Conservation (phyloP, 2,888 invertebrate species). For the Leptura quadrifasciata region DNA sequence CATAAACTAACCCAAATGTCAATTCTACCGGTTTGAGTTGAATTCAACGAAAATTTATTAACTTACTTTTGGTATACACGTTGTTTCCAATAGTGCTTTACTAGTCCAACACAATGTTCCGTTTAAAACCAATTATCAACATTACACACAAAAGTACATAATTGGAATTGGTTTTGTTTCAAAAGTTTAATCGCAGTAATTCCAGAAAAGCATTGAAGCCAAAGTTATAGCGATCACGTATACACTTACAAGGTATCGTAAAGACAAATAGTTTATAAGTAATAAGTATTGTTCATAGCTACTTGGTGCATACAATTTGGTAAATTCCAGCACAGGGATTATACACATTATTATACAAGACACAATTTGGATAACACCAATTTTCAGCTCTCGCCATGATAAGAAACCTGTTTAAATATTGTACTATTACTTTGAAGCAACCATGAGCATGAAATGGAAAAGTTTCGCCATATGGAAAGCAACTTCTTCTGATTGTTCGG, state of each 20-base stretch:
- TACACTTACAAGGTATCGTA: neutral
- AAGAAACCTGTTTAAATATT: no score
- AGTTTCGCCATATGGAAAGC: no score
- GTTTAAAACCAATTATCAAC: conserved; percentile 19
- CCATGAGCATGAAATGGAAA: no score
- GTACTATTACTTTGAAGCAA: no score
- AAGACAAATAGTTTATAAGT: no score
- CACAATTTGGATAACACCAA: no score
- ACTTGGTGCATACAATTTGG: no score
- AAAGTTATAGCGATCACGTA: neutral
- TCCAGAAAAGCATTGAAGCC: neutral
- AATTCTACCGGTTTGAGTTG: conserved; percentile 10
- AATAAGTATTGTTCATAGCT: no score
- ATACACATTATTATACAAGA: no score
- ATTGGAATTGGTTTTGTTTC: conserved; percentile 11
- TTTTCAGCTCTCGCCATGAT: no score
- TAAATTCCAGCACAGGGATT: no score
- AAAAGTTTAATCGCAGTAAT: conserved; percentile 21
- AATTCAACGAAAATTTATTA: conserved; percentile 24
- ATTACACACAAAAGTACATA: neutral
- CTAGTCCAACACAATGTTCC: conserved; percentile 22
- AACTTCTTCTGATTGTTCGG: no score
- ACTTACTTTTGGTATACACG: conserved; percentile 13
- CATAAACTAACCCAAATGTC: conserved; percentile 21
- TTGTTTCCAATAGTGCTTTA: conserved; percentile 13